A percentile compares a stretch with the other conserved stretches of the same genome.
These are phyloP conservation scores for Aythya baeri DNA, from an alignment of 2,113 vertebrate genomes.

Conservation along the genomic window DNA sequence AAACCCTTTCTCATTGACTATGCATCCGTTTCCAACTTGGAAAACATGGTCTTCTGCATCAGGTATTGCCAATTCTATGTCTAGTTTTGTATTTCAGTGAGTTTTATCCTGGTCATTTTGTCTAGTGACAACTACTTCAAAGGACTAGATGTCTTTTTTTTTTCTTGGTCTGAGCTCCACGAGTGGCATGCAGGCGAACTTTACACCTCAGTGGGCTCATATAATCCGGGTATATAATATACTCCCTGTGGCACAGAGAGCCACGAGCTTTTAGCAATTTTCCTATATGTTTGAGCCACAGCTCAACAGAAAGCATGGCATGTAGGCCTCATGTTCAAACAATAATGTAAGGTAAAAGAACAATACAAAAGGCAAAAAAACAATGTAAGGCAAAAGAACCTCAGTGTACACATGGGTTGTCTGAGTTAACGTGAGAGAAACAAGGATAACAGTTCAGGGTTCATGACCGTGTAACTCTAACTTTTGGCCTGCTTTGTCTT, in stretches of 20 bases:
- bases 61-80: background rate
- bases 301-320: background rate
- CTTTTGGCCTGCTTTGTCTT: background rate
- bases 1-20: background rate
- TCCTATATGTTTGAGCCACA: background rate
- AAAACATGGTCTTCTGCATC: accelerated
- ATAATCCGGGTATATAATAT: background rate
- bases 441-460: background rate
- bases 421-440: background rate
- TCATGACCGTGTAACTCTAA: background rate
- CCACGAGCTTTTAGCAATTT: background rate
- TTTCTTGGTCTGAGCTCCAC: background rate
- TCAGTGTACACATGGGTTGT: accelerated
- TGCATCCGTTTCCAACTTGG: background rate
- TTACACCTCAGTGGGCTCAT: background rate
- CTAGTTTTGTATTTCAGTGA: background rate
- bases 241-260: background rate
- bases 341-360: background rate
- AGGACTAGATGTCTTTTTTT: background rate
- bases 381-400: background rate
- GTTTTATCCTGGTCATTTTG: background rate
- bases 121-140: background rate
- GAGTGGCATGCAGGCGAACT: background rate
- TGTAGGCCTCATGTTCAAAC: background rate
- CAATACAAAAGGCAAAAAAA: no score